Conservation (phyloP, 2,888 invertebrate species). For the Shargacucullia verbasci region DNA sequence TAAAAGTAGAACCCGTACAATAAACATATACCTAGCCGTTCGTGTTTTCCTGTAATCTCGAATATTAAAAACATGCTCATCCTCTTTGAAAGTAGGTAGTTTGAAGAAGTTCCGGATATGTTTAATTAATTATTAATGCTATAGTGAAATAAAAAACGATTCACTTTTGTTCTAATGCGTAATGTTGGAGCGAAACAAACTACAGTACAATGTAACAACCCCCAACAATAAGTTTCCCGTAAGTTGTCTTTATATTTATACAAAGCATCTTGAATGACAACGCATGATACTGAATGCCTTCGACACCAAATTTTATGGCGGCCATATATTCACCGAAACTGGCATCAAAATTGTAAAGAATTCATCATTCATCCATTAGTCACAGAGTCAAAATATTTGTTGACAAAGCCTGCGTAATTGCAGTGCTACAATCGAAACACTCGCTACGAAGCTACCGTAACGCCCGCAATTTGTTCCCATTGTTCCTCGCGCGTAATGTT, state of each 20-base stretch:
- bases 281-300: constrained; percentile 79
- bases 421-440: constrained; percentile 86
- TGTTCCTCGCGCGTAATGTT: constrained; percentile 84
- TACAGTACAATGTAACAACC: constrained; percentile 66
- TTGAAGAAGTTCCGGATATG: constrained; percentile 33
- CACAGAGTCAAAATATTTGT: constrained; percentile 86
- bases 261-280: constrained; percentile 82
- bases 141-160: constrained; percentile 30
- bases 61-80: constrained; percentile 23
- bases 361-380: constrained; percentile 88
- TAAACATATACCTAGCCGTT: constrained; percentile 49
- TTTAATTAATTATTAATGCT: constrained; percentile 39
- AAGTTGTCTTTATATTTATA: constrained; percentile 74
- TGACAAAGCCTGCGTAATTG: constrained; percentile 85
- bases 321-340: constrained; percentile 84
- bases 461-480: constrained; percentile 87
- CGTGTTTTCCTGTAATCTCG: constrained; percentile 22
- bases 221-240: constrained; percentile 78
- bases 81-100: constrained; percentile 45
- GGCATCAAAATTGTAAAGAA: constrained; percentile 85
- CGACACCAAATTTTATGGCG: constrained; percentile 83
- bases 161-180: constrained; percentile 50
- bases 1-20: constrained; percentile 56
- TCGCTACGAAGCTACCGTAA: constrained; percentile 88
- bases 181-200: constrained; percentile 66